Conservation (phyloP, 2,797 vertebrate species). For the Syndactyla subalaris region DNA sequence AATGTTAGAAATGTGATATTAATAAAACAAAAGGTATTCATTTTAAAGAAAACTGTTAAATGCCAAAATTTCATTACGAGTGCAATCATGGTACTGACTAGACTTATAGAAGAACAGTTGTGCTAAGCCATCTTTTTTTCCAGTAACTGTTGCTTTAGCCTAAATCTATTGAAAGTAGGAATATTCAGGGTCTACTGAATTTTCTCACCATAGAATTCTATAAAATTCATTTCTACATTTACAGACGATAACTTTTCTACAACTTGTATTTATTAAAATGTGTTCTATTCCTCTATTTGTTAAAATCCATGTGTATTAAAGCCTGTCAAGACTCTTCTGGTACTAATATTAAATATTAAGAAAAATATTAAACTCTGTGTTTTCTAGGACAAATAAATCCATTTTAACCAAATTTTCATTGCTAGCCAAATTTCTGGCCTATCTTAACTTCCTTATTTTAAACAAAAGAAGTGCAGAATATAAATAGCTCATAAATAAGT, state of each 20-base stretch:
- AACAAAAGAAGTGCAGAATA: not conserved
- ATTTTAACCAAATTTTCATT: not conserved
- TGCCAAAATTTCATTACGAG: not conserved
- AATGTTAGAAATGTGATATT: not conserved
- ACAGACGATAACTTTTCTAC: not conserved
- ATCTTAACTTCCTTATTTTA: not conserved
- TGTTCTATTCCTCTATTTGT: not conserved
- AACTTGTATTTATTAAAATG: not conserved
- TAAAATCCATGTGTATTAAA: not conserved
- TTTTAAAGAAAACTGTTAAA: not conserved
- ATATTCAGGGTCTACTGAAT: not conserved
- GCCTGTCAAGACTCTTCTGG: not conserved
- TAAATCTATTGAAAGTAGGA: not conserved
- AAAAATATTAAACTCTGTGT: not conserved
- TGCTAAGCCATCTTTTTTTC: not conserved
- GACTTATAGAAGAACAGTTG: not conserved
- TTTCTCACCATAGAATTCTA: fast-evolving
- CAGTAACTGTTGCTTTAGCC: not conserved
- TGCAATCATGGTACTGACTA: not conserved
- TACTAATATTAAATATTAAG: not conserved
- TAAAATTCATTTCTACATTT: not conserved
- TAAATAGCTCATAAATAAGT: not conserved
- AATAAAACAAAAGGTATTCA: not conserved
- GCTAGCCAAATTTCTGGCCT: not conserved
- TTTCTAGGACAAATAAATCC: not conserved